Conservation (phyloP, 2,797 vertebrate species). For the Darevskia nairensis region DNA sequence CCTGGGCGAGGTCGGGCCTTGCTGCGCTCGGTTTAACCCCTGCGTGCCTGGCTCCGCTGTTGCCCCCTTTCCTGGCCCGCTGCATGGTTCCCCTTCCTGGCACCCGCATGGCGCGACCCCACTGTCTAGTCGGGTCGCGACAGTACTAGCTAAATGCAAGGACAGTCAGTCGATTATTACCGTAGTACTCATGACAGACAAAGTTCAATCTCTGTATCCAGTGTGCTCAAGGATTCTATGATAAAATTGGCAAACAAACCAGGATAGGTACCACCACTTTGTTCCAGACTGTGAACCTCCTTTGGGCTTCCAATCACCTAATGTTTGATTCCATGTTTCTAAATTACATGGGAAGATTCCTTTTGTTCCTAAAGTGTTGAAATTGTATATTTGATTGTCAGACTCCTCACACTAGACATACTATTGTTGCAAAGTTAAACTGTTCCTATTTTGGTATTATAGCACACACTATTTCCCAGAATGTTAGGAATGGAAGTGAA, state of each 20-base stretch:
- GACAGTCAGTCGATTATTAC: background rate
- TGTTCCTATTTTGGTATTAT: conserved; percentile 9
- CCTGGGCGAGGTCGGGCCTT: too few species aligned
- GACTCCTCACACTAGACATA: background rate
- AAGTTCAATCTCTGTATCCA: background rate
- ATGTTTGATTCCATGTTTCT: background rate
- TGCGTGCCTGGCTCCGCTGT: too few species aligned
- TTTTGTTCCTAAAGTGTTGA: background rate
- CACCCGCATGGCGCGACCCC: too few species aligned
- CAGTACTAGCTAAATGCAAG: background rate
- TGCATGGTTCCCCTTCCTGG: too few species aligned
- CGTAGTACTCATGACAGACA: background rate
- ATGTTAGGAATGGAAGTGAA: background rate
- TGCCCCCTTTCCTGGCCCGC: too few species aligned
- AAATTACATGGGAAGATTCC: background rate
- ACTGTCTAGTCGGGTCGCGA: too few species aligned
- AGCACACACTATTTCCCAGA: background rate
- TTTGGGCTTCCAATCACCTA: background rate
- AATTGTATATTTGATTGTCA: conserved; percentile 5
- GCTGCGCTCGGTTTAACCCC: too few species aligned
- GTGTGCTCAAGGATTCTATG: background rate
- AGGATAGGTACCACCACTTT: background rate
- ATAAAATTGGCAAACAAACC: background rate
- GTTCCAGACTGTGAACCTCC: background rate
- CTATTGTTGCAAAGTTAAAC: background rate